Conservation (phyloP, 2,888 invertebrate genomes). For the Corythucha ciliata region DNA sequence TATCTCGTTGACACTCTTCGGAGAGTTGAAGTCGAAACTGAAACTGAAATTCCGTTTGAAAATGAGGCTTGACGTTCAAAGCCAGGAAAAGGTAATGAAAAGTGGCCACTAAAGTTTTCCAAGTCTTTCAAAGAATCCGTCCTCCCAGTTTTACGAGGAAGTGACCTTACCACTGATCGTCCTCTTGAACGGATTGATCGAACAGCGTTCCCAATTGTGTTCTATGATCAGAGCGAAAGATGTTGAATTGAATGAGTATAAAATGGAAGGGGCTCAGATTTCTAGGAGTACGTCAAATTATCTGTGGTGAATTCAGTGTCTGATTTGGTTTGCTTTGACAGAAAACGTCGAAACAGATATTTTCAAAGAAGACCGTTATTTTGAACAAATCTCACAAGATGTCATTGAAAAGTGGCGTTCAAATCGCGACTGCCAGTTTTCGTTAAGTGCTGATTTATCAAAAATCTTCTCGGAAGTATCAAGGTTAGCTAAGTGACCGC, state of each 20-base stretch:
- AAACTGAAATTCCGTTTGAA: too few species aligned
- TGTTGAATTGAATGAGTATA: slow-evolving; percentile 27
- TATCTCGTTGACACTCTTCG: too few species aligned
- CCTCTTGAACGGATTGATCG: slow-evolving; percentile 22
- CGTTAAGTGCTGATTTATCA: slow-evolving; percentile 1
- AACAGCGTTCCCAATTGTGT: slow-evolving; percentile 19
- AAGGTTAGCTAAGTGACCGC: slow-evolving; percentile 4
- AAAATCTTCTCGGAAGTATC: slow-evolving; percentile 9
- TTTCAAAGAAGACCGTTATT: slow-evolving; percentile 14
- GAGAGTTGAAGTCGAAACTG: too few species aligned
- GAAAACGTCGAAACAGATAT: slow-evolving; percentile 22
- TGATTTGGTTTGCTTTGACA: slow-evolving; percentile 9
- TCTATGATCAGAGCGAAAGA: slow-evolving; percentile 26
- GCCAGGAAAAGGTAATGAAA: background rate
- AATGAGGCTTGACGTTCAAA: too few species aligned
- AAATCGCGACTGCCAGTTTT: background rate
- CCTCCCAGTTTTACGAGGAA: slow-evolving; percentile 25
- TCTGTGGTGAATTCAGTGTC: slow-evolving; percentile 3
- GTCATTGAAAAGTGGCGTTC: background rate
- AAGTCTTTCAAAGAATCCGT: background rate
- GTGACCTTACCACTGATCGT: slow-evolving; percentile 25
- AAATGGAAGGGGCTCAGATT: slow-evolving; percentile 26
- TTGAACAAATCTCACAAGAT: background rate
- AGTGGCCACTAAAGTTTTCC: background rate
- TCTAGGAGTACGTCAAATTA: slow-evolving; percentile 25